Evolutionary conservation across 2,888 invertebrate species (phyloP), one percentile per base, ranked within the genome.

Genomic region (Thereva unica): DNA sequence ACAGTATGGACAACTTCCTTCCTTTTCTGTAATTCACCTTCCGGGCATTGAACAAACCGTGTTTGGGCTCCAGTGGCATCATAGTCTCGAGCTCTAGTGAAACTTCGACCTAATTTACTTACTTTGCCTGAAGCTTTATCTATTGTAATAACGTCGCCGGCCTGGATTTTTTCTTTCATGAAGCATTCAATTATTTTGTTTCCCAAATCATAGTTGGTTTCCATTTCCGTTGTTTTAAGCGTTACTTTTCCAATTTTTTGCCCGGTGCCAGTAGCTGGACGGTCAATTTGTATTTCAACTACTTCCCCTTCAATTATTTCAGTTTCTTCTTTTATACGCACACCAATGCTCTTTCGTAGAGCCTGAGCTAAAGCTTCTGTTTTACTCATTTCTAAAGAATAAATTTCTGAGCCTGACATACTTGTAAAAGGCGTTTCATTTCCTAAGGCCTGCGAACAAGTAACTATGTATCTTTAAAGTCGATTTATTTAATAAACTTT

Each of bases 271-370:
- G 95, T 91, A 0, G 95, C 96, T 0, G 97, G 96, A 23, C 97
- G 84, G 77, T 99, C 99, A 38, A 99, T 92, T 78, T 96, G 94
- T 53, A 99, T 90, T 75, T 97, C 97, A 0, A 99, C 97, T 1
- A 99, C 98, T 82, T 99, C 99, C 0, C 99, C 99, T 78, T 99
- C 98, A 70, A 99, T 97, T 55, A 99, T 95, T 83, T 98, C 97
- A 0, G 96, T 96, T 78, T 98, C 97, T 78, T 98, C 98, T 77
- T 95, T 95, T 71, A 97, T 97, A 73, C 97, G 86, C 2, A 99
- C 95, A 2, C 97, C 98, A 74, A 99, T 98, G n/a, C 92, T 92
- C 77, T 97, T 97, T 66, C 98, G 86, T 68, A 99, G 92, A 0
- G 98, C 91, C 79, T 99, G 99, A 0, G 96, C 96, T 3, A 99